Conservation (phyloP, 2,797 vertebrate species). For the Neosalanx taihuensis region DNA sequence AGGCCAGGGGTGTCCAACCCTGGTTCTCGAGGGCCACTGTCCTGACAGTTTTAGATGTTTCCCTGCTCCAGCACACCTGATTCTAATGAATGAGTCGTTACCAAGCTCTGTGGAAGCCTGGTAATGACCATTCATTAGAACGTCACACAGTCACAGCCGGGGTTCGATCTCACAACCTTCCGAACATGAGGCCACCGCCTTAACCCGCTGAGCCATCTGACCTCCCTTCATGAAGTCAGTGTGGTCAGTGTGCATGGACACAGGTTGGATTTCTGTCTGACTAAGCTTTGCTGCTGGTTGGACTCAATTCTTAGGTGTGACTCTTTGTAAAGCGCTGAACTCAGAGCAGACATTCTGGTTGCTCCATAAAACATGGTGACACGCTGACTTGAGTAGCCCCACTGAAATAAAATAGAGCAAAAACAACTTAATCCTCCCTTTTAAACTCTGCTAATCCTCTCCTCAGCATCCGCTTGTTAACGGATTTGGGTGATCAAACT, state of each 20-base stretch:
- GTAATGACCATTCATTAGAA: no score
- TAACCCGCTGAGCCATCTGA: no score
- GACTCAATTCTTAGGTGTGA: neutral
- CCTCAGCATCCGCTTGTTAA: conserved; percentile 12
- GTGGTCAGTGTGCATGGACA: neutral
- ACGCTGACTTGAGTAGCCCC: neutral
- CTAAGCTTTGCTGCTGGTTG: neutral
- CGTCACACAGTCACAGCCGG: no score
- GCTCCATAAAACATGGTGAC: neutral
- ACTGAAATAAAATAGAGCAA: conserved; percentile 4
- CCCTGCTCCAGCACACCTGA: no score
- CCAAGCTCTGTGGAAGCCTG: no score
- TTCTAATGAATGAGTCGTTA: no score
- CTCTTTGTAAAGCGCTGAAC: neutral
- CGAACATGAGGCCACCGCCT: no score
- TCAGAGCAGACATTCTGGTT: conserved; percentile 3
- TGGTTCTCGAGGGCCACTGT: no score
- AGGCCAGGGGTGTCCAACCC: no score
- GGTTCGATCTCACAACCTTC: no score
- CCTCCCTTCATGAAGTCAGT: neutral
- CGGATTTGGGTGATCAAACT: conserved; percentile 58
- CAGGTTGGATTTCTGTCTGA: no score
- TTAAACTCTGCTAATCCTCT: conserved; percentile 44
- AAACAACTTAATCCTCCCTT: conserved; percentile 43
- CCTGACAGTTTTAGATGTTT: no score